Evolutionary conservation across 2,888 invertebrate genomes (phyloP), one percentile per base, ranked within the genome.

Genomic region (Seira musarum): DNA sequence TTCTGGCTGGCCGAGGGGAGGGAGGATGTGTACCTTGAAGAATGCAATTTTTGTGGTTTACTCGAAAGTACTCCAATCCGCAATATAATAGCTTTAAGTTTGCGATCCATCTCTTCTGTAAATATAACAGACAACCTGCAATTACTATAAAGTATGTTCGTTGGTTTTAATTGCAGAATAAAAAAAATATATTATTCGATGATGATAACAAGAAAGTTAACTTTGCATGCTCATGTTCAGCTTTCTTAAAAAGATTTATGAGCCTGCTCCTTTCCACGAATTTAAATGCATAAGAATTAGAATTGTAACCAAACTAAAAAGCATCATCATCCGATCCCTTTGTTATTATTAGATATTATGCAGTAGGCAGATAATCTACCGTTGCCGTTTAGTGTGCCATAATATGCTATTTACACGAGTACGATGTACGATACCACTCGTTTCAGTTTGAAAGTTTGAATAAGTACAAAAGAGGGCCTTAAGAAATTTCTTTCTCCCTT

Each of bases 241-340:
- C 57, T 57, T 69, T 69, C 69, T 69, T 57, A n/a, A 69, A 46
- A 69, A 69, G 57, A 69, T 69, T 69, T 69, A 69, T 69, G 69
- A 17, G 57, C 30, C 57, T n/a, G 24, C 40, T 40, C 40, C 40
- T 40, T 13, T 40, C 40, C 13, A 40, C 6, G 13, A 40, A 40
- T 40, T 40, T n/a, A n/a, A n/a, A 40, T 40, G 13, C 40, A 6
- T 40, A 40, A 40, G 13, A 13, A 40, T n/a, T n/a, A n/a, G n/a
- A 40, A 40, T 40, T 40, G 40, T 40, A 40, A 40, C 40, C 40
- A 40, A 40, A 40, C 40, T 8, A 40, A n/a, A n/a, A n/a, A n/a
- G n/a, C n/a, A n/a, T n/a, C n/a, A n/a, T n/a, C n/a, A n/a, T n/a
- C n/a, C n/a, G n/a, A n/a, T n/a, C 13, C 40, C 13, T 40, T 40